Base-by-base conservation (phyloP, 2,797 vertebrate species). In the Mustela erminea region DNA sequence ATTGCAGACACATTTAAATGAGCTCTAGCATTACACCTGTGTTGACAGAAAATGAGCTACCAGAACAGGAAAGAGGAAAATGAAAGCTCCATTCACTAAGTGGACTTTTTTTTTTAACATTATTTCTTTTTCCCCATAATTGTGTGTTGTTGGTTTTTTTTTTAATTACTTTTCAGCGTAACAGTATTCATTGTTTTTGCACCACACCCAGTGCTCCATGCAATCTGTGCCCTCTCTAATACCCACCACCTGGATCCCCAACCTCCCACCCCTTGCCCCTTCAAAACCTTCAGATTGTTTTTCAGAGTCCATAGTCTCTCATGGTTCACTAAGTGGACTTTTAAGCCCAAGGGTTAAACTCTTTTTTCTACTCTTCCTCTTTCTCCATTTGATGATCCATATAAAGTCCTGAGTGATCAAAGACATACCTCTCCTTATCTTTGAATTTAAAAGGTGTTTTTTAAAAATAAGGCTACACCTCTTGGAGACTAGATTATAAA, bases 1-100 rank as follows among this genome's bases (percentile, higher is more conserved):
- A 87, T 64, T 78, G 85, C 75, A 84, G 12, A 7, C 6, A 0
- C 72, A 74, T 83, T 96, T 60, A 72, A 68, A 66, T 17, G 9
- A 97, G 0, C 49, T 68, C 29, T 49, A 17, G 54, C 21, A 46
- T 83, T 27, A 62, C 96, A 98, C 92, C 96, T 98, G 97, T 66
- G 90, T 95, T 89, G 92, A 38, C 70, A 60, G 74, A 49, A 20
- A 2, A 3, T 11, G 46, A 1, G 1, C 0, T 27, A 77, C 35
- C 52, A 41, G 35, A 15, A 49, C 43, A 43, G 35, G 12, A 49
- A 86, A 68, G 20, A 58, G 41, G n/a, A 87, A 68, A 35, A n/a
- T 49, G 46, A 66, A 93, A 72, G 15, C 54, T 86, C 9, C 7
- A 3, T 8, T 62, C 41, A 62, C n/a, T 18, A 20, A 3, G 6